Conservation (phyloP, 2,888 invertebrate genomes). For the Callimorpha dominula region DNA sequence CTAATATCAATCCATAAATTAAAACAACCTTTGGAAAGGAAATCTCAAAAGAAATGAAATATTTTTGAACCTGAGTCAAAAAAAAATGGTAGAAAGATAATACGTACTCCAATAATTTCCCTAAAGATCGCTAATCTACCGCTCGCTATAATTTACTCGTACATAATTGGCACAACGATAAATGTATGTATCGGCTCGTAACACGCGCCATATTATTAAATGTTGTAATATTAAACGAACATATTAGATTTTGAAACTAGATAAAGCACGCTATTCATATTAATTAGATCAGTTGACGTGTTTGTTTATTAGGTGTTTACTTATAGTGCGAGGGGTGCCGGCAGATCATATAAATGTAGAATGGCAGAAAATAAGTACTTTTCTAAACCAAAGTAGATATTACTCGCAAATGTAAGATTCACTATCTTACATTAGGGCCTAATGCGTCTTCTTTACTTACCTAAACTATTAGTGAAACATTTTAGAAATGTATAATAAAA, state of each 20-base stretch:
- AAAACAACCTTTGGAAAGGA: background rate
- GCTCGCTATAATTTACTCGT: background rate
- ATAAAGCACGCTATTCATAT: background rate
- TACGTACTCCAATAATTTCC: background rate
- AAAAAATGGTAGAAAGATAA: background rate
- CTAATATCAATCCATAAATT: background rate
- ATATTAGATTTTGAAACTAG: conserved; percentile 11
- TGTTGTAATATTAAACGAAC: conserved; percentile 6
- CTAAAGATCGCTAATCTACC: background rate
- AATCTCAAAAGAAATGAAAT: no score
- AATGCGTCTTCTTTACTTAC: no score
- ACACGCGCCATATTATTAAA: conserved; percentile 15
- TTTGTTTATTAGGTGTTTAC: background rate
- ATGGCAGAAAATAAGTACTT: no score
- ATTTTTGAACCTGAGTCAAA: background rate
- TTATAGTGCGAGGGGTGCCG: no score
- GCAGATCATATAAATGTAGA: no score
- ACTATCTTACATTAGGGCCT: no score
- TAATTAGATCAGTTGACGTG: background rate
- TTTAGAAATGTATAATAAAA: no score
- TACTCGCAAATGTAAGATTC: no score
- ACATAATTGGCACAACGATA: conserved; percentile 8
- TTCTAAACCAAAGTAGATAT: no score
- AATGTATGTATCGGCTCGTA: no score
- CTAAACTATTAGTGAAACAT: no score